phyloP scores from a whole-genome alignment of 2,113 vertebrate genomes.

The Chinchilla lanigera region DNA sequence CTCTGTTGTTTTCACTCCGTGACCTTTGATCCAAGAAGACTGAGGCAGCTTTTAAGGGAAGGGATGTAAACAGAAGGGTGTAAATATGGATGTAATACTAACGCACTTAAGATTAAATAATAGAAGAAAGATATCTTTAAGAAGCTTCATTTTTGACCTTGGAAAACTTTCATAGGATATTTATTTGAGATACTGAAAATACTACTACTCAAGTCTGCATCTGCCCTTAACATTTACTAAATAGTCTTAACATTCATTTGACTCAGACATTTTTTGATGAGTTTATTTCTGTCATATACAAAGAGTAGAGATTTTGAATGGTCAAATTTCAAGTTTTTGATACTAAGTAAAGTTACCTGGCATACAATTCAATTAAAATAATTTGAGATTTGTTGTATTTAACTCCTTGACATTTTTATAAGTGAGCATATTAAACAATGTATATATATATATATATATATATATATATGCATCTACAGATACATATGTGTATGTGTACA shows the following conservation, averaged over 20 bases:
- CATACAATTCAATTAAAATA: constrained; percentile 21
- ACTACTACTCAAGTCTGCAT: constrained; percentile 54
- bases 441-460: not conserved
- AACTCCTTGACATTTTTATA: not conserved
- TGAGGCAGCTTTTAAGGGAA: constrained; percentile 58
- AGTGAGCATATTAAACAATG: not conserved
- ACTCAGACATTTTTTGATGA: not conserved
- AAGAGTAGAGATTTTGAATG: not conserved
- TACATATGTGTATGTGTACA: not conserved
- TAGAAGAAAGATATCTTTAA: constrained; percentile 66
- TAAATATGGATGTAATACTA: constrained; percentile 64
- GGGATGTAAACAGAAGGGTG: constrained; percentile 42
- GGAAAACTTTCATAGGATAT: constrained; percentile 34
- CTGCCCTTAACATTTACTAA: constrained; percentile 52
- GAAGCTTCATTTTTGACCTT: constrained; percentile 68
- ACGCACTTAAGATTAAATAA: constrained; percentile 72
- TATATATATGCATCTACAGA: not conserved
- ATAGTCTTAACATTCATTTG: not conserved
- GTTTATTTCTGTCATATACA: not conserved
- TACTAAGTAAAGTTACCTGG: constrained; percentile 9
- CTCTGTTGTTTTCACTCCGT: not conserved
- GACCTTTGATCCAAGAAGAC: constrained; percentile 48
- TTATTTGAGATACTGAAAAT: constrained; percentile 68
- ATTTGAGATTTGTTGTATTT: not conserved
- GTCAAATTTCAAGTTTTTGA: constrained; percentile 11